Percentiles rank a stretch among this genome's conserved stretches.
Evolutionary conservation across 2,113 vertebrate species (phyloP).

Genomic region (Pitta sordida): DNA sequence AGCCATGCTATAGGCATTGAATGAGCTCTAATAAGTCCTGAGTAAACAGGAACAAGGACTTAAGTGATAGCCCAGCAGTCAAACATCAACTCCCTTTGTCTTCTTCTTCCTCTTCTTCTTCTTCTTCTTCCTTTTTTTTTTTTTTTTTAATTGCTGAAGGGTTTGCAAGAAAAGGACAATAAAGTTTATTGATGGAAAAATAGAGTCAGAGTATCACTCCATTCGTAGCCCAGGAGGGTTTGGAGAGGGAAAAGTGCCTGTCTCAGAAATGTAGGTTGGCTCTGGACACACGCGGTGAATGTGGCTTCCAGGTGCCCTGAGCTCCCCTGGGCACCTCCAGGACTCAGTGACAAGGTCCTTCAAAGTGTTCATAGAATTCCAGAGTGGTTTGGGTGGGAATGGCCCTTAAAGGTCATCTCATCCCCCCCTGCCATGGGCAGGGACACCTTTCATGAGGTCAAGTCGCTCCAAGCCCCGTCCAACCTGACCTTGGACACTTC

Average conservation of each 20-base stretch:
- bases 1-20: slow-evolving; percentile 72
- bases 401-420: background rate
- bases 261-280: background rate
- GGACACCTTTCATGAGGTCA: background rate
- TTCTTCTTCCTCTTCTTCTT: slow-evolving; percentile 46
- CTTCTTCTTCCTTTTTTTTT: background rate
- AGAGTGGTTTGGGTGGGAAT: background rate
- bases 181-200: slow-evolving; percentile 39
- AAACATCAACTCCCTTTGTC: slow-evolving; percentile 70
- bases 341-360: background rate
- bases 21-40: slow-evolving; percentile 75
- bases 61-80: slow-evolving; percentile 69
- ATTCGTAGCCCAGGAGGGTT: background rate
- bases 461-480: background rate
- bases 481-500: background rate
- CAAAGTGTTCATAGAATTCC: background rate
- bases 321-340: background rate
- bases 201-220: background rate
- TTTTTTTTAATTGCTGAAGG: slow-evolving; percentile 47
- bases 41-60: slow-evolving; percentile 73
- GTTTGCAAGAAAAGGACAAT: slow-evolving; percentile 22
- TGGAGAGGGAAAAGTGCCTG: background rate
- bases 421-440: background rate
- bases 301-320: background rate
- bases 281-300: rapidly evolving